Evolutionary conservation across 2,113 vertebrate species (phyloP).

Genomic region (Hippocampus guttulatus): DNA sequence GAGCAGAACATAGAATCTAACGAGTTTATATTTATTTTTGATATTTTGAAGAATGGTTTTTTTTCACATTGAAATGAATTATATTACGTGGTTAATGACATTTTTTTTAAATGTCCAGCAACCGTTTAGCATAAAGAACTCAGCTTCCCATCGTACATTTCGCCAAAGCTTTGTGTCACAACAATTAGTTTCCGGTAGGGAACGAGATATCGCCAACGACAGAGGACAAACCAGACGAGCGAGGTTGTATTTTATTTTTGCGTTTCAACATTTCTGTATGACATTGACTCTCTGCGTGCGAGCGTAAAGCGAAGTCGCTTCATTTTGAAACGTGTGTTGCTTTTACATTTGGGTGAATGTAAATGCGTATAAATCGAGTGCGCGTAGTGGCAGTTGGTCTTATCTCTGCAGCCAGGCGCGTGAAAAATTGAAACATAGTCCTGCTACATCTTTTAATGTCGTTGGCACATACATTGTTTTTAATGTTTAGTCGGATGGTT

Average conservation of each 20-base stretch:
- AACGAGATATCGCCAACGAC: slow-evolving; percentile 14
- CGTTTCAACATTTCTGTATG: not conserved
- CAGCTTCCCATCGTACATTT: slow-evolving; percentile 48
- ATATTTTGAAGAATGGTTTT: not conserved
- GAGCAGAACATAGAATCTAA: no score
- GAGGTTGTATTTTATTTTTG: slow-evolving; percentile 36
- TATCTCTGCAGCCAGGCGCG: slow-evolving; percentile 37
- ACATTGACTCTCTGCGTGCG: no score
- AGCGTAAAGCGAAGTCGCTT: not conserved
- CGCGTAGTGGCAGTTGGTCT: slow-evolving; percentile 12
- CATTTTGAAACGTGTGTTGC: not conserved
- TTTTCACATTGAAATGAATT: not conserved
- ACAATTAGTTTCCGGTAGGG: slow-evolving; percentile 27
- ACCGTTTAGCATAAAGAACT: not conserved
- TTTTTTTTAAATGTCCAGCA: not conserved
- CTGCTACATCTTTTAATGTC: not conserved
- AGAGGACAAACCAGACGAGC: slow-evolving; percentile 38
- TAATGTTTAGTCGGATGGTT: not conserved
- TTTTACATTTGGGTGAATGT: not conserved
- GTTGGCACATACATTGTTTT: not conserved
- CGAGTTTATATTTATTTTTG: not conserved
- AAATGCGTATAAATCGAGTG: not conserved
- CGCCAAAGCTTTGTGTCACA: not conserved
- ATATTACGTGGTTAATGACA: not conserved
- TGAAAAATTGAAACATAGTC: not conserved